A percentile compares a stretch with the other conserved stretches of the same genome.
Evolutionary conservation across 1,140 invertebrate species (phyloP).

Genomic region (Hyles euphorbiae): DNA sequence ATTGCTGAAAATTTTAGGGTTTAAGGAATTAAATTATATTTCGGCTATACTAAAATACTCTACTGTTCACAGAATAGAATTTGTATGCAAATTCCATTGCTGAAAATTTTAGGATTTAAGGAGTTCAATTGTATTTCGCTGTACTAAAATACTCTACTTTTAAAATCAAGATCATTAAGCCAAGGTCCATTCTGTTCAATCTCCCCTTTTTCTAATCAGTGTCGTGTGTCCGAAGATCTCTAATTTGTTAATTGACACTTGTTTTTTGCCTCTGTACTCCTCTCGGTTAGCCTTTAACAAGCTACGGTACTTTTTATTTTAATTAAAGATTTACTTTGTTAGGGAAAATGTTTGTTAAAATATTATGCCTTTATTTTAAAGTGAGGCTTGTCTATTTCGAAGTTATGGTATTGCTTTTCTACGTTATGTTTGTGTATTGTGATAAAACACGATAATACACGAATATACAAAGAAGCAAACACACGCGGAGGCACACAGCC

Average conservation of each 20-base stretch:
- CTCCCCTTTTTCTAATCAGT: constrained; percentile 2
- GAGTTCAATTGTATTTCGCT: neutral
- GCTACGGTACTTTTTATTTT: too few relatives aligned
- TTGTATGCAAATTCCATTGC: neutral
- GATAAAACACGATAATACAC: too few relatives aligned
- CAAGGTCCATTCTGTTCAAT: neutral
- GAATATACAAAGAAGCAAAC: too few relatives aligned
- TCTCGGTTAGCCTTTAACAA: too few relatives aligned
- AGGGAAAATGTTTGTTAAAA: too few relatives aligned
- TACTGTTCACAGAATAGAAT: neutral
- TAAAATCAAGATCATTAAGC: neutral
- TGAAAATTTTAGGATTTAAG: neutral
- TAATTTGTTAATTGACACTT: constrained; percentile 10
- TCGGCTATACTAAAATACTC: neutral
- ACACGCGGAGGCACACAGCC: too few relatives aligned
- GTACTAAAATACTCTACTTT: neutral
- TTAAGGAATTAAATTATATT: neutral
- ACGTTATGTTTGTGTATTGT: too few relatives aligned
- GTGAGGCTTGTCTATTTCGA: too few relatives aligned
- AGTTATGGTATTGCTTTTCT: too few relatives aligned
- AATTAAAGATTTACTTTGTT: too few relatives aligned
- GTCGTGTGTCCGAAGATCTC: constrained; percentile 8
- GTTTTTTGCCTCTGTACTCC: neutral
- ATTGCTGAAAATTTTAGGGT: neutral
- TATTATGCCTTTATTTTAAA: too few relatives aligned